These are phyloP conservation scores for Coturnix japonica DNA, from an alignment of 2,113 vertebrate genomes.

Conservation along the genomic window DNA sequence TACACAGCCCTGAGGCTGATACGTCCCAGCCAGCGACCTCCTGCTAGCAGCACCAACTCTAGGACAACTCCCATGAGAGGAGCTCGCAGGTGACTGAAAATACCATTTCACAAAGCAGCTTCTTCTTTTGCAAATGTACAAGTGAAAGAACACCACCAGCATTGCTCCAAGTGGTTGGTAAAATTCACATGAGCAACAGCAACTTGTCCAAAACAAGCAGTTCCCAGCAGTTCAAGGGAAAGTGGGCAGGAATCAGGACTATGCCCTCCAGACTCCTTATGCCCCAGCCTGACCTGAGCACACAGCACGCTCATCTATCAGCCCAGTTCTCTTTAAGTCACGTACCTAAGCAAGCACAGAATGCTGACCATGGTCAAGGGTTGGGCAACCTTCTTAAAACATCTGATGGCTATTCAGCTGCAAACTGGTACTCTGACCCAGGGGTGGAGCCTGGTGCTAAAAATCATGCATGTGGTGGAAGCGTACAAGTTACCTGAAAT, in stretches of 20 bases:
- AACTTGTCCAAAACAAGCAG: background rate
- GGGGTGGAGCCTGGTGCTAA: background rate
- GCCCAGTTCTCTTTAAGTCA: background rate
- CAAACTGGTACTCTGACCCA: background rate
- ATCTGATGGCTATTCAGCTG: background rate
- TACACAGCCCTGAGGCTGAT: background rate
- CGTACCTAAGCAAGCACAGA: background rate
- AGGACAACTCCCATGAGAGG: background rate
- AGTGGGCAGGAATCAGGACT: fast-evolving
- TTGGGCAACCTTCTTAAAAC: background rate
- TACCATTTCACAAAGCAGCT: background rate
- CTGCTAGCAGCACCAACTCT: background rate
- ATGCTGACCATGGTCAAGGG: fast-evolving
- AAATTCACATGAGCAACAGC: background rate
- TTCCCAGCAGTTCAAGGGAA: background rate
- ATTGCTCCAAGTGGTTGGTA: background rate
- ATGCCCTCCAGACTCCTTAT: background rate
- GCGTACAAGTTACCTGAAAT: background rate
- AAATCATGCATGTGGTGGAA: background rate
- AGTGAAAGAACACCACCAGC: background rate
- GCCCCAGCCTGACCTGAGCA: background rate
- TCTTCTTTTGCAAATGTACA: background rate
- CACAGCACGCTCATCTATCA: background rate
- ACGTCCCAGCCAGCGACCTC: background rate
- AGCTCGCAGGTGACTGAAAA: background rate